Conservation (phyloP, 2,113 vertebrate species). For the Megaleporinus macrocephalus region DNA sequence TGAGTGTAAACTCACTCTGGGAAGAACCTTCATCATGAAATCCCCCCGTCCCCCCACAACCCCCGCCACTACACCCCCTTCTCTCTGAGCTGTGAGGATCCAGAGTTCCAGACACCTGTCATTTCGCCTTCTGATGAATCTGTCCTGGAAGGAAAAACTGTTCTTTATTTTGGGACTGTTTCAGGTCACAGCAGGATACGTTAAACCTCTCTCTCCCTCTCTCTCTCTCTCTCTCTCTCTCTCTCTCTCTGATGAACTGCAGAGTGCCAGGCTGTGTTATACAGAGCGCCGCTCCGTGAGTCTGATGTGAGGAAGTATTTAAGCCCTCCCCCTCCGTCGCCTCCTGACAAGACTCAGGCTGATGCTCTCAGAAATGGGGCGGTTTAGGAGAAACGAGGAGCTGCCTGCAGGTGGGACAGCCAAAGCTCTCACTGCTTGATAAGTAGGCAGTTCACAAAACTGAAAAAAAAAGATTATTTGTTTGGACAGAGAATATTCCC, state of each 20-base stretch:
- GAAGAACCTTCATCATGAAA: too few species aligned
- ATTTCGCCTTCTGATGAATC: constrained; percentile 58
- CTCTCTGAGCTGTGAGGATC: neutral
- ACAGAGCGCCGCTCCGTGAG: neutral
- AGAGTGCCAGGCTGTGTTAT: neutral
- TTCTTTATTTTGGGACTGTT: constrained; percentile 47
- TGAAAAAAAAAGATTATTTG: too few species aligned
- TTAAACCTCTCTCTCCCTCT: constrained; percentile 27
- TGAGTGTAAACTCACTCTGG: too few species aligned
- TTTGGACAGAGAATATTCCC: too few species aligned
- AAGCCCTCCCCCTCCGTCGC: constrained; percentile 15
- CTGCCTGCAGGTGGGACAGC: neutral
- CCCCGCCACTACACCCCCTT: neutral
- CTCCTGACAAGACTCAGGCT: constrained; percentile 26
- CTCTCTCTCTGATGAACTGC: constrained; percentile 20
- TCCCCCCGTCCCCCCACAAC: too few species aligned
- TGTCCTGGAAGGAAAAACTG: constrained; percentile 54
- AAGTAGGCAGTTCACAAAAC: neutral
- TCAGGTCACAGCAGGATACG: constrained; percentile 46
- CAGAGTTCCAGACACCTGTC: constrained; percentile 34
- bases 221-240: constrained; percentile 52
- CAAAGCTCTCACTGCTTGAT: neutral
- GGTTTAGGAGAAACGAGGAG: constrained; percentile 20
- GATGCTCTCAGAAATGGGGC: constrained; percentile 7
- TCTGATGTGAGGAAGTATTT: constrained; percentile 27